Evolutionary conservation across 2,888 invertebrate genomes (phyloP), one percentile per base, ranked within the genome.

Genomic region (Lasioglossum calceatum): DNA sequence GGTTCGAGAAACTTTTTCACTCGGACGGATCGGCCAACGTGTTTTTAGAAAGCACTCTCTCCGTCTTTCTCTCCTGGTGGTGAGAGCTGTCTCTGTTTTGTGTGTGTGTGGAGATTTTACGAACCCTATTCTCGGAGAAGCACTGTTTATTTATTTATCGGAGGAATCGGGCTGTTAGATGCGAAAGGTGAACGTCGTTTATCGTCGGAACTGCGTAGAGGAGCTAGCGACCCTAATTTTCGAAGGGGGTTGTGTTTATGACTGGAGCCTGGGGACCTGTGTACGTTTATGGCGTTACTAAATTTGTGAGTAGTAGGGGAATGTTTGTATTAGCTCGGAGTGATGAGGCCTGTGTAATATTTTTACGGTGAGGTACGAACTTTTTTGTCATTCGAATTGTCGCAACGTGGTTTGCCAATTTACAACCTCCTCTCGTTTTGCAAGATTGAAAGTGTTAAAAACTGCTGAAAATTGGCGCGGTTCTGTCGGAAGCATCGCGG

Each of bases 1-100:
- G 78, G 39, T 23, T 78, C 50, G 64, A 32, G 70, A 36, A 70
- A 71, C 39, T 78, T 78, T 78, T 78, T 70, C 78, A 50, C n/a
- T 36, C 7, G 73, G 32, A 16, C 47, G 47, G 4, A 1, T 32
- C 73, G 44, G 16, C 23, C 54, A 44, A 73, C 27, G 73, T 73
- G 32, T 47, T 73, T 73, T 36, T 32, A 58, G 58, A n/a, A 12
- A 58, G 10, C n/a, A 4, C 10, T 58, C 58, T n/a, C 58, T n/a
- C 58, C n/a, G 10, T 54, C 54, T 23, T 10, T 58, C 58, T 10
- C 54, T 58, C 2, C 23, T 0, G 50, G 19, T 50, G 23, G 50
- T 8, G 50, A 23, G 19, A 50, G 0, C 23, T 23, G 23, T 8
- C 50, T 23, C 23, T 23, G 50, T 23, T 7, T 19, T 2, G 19